phyloP scores from a whole-genome alignment of 1,140 invertebrate genomes.

The Nautilus pompilius region DNA sequence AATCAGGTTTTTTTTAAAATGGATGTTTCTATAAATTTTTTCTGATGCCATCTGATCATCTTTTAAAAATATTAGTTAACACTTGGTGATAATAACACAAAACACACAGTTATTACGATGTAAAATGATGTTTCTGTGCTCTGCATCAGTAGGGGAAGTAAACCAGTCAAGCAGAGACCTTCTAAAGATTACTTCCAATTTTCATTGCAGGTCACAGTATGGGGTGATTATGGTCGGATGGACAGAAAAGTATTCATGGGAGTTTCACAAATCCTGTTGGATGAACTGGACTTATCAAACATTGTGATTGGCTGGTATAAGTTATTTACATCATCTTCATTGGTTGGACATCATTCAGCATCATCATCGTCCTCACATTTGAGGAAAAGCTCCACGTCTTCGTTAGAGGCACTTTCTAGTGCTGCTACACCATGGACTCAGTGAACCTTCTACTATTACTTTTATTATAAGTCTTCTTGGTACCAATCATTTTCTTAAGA shows the following conservation, averaged over 20 bases:
- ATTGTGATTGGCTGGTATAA: slow-evolving; percentile 99
- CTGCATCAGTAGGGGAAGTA: no score
- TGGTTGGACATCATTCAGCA: slow-evolving; percentile 73
- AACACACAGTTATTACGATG: no score
- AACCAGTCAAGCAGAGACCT: no score
- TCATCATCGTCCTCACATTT: slow-evolving; percentile 30
- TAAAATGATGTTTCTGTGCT: no score
- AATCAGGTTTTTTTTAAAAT: no score
- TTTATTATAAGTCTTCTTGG: background rate
- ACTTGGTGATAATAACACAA: no score
- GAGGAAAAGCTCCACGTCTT: slow-evolving; percentile 52
- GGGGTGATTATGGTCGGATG: slow-evolving; percentile 92
- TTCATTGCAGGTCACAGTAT: slow-evolving; percentile 84
- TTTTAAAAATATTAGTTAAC: no score
- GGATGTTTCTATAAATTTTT: no score
- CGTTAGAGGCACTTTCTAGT: slow-evolving; percentile 40
- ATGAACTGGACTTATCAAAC: slow-evolving; percentile 88
- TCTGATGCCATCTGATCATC: no score
- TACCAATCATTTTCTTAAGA: background rate
- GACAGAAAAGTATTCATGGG: slow-evolving; percentile 99
- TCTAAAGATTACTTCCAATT: no score
- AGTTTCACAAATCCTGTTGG: slow-evolving; percentile 96
- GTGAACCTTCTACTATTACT: background rate
- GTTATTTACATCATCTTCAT: slow-evolving; percentile 93
- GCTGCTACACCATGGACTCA: slow-evolving; percentile 17